Percentiles rank a stretch among this genome's conserved stretches.
phyloP scores from a whole-genome alignment of 1,140 invertebrate species.

The Neodiprion virginianus region DNA sequence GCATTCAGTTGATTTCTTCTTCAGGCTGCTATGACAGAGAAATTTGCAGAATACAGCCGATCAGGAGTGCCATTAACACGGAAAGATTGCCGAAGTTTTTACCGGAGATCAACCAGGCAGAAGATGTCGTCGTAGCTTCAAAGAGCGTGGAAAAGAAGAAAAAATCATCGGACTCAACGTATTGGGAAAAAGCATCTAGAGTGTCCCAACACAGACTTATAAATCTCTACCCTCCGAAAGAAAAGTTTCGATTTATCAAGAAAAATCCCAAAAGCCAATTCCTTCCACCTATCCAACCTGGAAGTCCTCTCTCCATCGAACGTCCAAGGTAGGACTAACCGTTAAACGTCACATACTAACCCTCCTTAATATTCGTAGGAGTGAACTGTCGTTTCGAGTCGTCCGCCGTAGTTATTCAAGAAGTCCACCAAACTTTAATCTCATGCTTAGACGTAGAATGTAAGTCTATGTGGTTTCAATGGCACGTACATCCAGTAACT shows the following conservation, averaged over 20 bases:
- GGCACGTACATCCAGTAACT: no score
- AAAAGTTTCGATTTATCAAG: constrained; percentile 20
- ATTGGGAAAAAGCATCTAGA: constrained; percentile 24
- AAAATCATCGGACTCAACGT: constrained; percentile 11
- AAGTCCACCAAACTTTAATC: constrained; percentile 55
- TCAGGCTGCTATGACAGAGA: not conserved
- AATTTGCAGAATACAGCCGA: constrained; percentile 1
- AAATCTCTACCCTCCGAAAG: constrained; percentile 24
- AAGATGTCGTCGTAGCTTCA: not conserved
- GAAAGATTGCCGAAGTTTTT: not conserved
- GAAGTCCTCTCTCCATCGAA: constrained; percentile 11
- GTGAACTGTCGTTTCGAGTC: constrained; percentile 40
- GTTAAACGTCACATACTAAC: constrained; percentile 5
- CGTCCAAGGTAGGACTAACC: constrained; percentile 29
- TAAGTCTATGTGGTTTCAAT: constrained; percentile 41
- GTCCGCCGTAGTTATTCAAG: constrained; percentile 52
- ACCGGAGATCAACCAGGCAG: not conserved
- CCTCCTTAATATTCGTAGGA: constrained; percentile 38
- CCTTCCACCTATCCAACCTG: constrained; percentile 36
- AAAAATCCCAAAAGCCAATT: constrained; percentile 30
- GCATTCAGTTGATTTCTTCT: not conserved
- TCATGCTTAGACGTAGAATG: constrained; percentile 56
- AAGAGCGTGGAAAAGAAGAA: not conserved
- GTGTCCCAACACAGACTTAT: constrained; percentile 23
- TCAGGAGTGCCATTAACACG: not conserved